A percentile compares a stretch with the other conserved stretches of the same genome.
Evolutionary conservation across 2,888 invertebrate genomes (phyloP).

Genomic region (Melanostoma mellinum): DNA sequence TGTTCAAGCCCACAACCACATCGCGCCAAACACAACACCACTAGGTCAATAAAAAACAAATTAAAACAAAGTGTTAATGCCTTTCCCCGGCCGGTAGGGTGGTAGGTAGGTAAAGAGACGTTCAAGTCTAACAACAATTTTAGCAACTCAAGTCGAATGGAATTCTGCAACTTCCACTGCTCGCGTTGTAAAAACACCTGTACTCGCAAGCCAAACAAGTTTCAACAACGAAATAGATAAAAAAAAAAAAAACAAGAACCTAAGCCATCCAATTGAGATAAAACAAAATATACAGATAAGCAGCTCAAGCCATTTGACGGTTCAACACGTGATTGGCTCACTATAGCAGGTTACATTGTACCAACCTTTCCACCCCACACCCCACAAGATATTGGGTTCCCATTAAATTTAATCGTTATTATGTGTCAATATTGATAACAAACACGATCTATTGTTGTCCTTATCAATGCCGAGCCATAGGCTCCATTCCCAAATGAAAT

Average conservation of each 20-base stretch:
- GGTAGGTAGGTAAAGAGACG: no score
- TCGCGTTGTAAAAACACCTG: constrained; percentile 48
- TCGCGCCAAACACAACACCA: constrained; percentile 37
- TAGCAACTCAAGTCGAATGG: constrained; percentile 58
- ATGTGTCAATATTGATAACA: constrained; percentile 15
- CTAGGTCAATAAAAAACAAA: constrained; percentile 51
- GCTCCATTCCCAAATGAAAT: neutral
- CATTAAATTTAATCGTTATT: constrained; percentile 1
- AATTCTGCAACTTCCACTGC: constrained; percentile 46
- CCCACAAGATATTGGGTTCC: constrained; percentile 14
- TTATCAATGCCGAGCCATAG: neutral
- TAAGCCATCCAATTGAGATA: constrained; percentile 3
- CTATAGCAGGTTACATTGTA: constrained; percentile 27
- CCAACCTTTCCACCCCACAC: no score
- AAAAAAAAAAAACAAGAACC: constrained; percentile 2
- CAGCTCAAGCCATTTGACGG: constrained; percentile 26
- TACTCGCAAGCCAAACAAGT: constrained; percentile 38
- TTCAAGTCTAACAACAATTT: constrained; percentile 9
- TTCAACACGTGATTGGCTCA: constrained; percentile 57
- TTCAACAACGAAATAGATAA: constrained; percentile 24
- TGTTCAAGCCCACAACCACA: neutral
- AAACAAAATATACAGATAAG: constrained; percentile 19
- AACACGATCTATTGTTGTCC: constrained; percentile 16
- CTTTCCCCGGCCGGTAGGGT: no score
- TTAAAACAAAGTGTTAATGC: constrained; percentile 45